Evolutionary conservation across 2,113 vertebrate genomes (phyloP), one percentile per base, ranked within the genome.

Genomic region (Hypanus sabinus): DNA sequence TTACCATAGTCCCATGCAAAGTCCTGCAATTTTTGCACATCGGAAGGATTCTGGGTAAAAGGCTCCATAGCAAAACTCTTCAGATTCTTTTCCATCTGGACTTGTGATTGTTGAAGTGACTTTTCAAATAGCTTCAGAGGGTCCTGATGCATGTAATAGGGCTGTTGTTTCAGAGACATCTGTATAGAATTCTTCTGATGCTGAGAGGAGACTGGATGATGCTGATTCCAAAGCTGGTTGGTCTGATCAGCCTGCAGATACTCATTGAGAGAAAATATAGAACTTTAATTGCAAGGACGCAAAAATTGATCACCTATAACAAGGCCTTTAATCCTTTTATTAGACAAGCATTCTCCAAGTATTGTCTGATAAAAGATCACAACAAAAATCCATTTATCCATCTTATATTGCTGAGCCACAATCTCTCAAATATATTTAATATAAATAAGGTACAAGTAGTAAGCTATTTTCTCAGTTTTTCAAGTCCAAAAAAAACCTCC

Each of bases 61-160:
- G 97, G 96, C 96, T 98, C 97, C 96, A 97, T 96, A 95, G 97
- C 97, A 94, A 98, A 99, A 97, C 96, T 96, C 96, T 99, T 99
- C 96, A 98, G 97, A 96, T 99, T 99, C 96, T 99, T 99, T 96
- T 99, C 99, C 94, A 99, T 96, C 95, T 97, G 97, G 95, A 14
- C 95, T 94, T 95, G 94, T 68, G 85, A 94, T 95, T 97, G 97
- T 33, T 98, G 98, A 94, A 97, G 95, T 57, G 97, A 96, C 95
- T 98, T 98, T 96, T 99, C 98, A 94, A 98, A 99, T 94, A 98
- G 96, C 95, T 98, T 99, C 94, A 98, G 97, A 92, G 98, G 97
- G 83, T 98, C 98, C 95, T 98, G 98, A 94, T 97, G 95, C 94
- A 96, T 97, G 96, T 97, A 97, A 96, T 97, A 98, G 95, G 97